Evolutionary conservation across 2,113 vertebrate genomes (phyloP), one percentile per base, ranked within the genome.

Genomic region (Psittacula cyanocephala): DNA sequence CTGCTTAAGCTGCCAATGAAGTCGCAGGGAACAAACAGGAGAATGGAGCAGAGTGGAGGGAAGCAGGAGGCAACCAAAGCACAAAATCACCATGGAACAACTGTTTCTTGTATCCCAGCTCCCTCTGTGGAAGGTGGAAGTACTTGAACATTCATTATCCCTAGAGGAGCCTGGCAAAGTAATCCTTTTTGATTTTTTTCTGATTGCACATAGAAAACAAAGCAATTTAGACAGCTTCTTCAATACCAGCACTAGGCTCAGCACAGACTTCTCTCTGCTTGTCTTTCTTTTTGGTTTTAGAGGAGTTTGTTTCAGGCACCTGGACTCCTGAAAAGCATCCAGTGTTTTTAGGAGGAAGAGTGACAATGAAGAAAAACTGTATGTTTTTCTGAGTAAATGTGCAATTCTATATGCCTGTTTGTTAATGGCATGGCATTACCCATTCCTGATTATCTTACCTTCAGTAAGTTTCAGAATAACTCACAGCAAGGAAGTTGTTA

Each of bases 321-420:
- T 22, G 9, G 29, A 70, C 27, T 81, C 17, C 28, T 59, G 44
- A 63, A 95, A 91, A 89, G 52, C 39, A 79, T 15, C 25, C 37
- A 31, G 2, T 25, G 24, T 19, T 44, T 75, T 64, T 31, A 10
- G 6, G 25, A 14, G 11, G 25, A 74, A 50, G 8, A 1, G 0
- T n/a, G 57, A 65, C 9, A 49, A 17, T 46, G 27, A 79, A 35
- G 35, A 88, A 59, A 7, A 41, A 2, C 13, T 55, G 1, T 4
- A 53, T 6, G 11, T 31, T 81, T 60, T 72, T 52, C 57, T 46
- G 6, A 47, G 35, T 69, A 76, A 79, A 87, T 3, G 2, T 29
- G 18, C 24, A 63, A 8, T 84, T 75, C 10, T 44, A 1, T 25
- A 18, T 44, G 10, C 11, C 12, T 82, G 8, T 62, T 69, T 81